Evolutionary conservation across 92 coral and sea anemone species (phyloP).

Genomic region (Muricea muricata): DNA sequence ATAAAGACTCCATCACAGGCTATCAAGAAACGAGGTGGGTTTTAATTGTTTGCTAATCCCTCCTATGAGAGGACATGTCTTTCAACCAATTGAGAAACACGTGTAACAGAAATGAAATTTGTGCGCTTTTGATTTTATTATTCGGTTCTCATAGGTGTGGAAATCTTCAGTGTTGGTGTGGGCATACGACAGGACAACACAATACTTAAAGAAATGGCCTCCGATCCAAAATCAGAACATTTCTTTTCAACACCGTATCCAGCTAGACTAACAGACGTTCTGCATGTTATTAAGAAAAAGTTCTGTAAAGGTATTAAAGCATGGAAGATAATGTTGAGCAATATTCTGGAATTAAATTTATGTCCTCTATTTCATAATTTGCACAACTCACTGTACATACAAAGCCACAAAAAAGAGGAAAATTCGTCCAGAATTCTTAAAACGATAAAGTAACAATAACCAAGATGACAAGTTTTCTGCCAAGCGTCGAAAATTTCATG

Average conservation of each 20-base stretch:
- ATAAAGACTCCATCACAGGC: constrained; percentile 68
- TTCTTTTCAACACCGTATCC: constrained; percentile 55
- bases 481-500: no score
- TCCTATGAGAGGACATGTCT: no score
- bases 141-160: constrained; percentile 55
- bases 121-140: neutral
- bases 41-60: constrained; percentile 65
- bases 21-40: constrained; percentile 59
- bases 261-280: constrained; percentile 43
- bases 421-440: no score
- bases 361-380: no score
- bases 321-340: no score
- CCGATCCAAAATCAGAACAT: constrained; percentile 71
- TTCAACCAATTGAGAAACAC: no score
- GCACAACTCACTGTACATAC: no score
- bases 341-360: no score
- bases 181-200: constrained; percentile 67
- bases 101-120: no score
- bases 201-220: constrained; percentile 71
- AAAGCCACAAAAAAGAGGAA: no score
- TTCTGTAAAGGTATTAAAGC: constrained; percentile 87
- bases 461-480: no score
- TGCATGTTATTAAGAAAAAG: constrained; percentile 70
- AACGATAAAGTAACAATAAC: no score
- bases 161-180: constrained; percentile 69